These are phyloP conservation scores for Byasa hedistus DNA, from an alignment of 2,888 invertebrate species.

Conservation along the genomic window DNA sequence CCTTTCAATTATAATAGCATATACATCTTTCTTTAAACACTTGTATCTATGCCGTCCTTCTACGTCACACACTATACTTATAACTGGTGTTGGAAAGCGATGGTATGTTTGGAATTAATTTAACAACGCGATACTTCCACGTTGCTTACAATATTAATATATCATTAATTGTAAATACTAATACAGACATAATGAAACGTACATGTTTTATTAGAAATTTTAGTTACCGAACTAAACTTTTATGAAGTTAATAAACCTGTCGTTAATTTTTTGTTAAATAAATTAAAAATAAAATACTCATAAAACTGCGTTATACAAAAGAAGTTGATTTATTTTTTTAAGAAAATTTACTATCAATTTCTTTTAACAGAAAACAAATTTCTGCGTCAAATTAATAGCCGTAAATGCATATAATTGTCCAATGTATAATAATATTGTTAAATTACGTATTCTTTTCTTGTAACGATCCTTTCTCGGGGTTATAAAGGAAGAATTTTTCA, in stretches of 20 bases:
- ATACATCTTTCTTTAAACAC: not conserved
- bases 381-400: no score
- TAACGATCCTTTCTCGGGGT: no score
- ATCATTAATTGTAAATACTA: not conserved
- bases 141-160: not conserved
- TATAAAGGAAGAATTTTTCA: no score
- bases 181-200: not conserved
- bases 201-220: not conserved
- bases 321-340: no score
- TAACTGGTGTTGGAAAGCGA: conserved; percentile 31
- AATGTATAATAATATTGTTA: no score
- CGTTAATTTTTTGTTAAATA: no score
- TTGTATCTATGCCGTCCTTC: not conserved
- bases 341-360: not conserved
- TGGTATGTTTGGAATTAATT: not conserved
- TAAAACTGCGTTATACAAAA: no score
- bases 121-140: conserved; percentile 1
- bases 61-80: conserved; percentile 15
- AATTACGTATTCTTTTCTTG: no score
- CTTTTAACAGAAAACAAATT: no score
- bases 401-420: no score
- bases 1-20: not conserved
- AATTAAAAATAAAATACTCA: no score
- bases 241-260: not conserved
- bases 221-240: not conserved